Evolutionary conservation across 2,113 vertebrate species (phyloP).

Genomic region (Lutjanus erythropterus): DNA sequence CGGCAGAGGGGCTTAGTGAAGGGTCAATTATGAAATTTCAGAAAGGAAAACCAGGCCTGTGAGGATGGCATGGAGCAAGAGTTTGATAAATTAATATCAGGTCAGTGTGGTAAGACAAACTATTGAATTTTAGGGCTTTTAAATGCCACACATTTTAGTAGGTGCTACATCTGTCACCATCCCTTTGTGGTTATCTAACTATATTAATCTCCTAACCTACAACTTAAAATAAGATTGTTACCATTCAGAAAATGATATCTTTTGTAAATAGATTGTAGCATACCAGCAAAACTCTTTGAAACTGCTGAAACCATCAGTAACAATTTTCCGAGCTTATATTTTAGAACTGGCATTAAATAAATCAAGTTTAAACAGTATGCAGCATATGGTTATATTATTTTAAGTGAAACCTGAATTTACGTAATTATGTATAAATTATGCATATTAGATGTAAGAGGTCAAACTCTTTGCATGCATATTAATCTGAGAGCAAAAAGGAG

Average conservation of each 20-base stretch:
- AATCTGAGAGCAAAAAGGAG: conserved; percentile 50
- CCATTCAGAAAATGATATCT: not conserved
- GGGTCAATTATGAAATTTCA: too few species aligned
- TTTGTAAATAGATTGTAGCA: not conserved
- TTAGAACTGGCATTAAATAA: not conserved
- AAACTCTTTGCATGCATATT: conserved; percentile 40
- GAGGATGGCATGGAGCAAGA: not conserved
- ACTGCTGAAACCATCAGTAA: not conserved
- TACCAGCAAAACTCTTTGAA: not conserved
- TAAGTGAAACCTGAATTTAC: not conserved
- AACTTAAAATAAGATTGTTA: not conserved
- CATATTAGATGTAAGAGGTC: conserved; percentile 18
- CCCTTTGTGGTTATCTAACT: not conserved
- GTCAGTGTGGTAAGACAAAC: not conserved
- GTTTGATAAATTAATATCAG: conserved; percentile 6
- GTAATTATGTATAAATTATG: conserved; percentile 2
- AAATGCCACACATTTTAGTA: not conserved
- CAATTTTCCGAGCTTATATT: not conserved
- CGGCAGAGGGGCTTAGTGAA: too few species aligned
- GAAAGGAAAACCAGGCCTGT: not conserved
- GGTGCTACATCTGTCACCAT: not conserved
- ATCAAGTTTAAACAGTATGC: not conserved
- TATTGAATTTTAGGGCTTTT: not conserved
- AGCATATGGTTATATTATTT: not conserved
- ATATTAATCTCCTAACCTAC: not conserved